Conservation (phyloP, 2,113 vertebrate species). For the Daboia siamensis region DNA sequence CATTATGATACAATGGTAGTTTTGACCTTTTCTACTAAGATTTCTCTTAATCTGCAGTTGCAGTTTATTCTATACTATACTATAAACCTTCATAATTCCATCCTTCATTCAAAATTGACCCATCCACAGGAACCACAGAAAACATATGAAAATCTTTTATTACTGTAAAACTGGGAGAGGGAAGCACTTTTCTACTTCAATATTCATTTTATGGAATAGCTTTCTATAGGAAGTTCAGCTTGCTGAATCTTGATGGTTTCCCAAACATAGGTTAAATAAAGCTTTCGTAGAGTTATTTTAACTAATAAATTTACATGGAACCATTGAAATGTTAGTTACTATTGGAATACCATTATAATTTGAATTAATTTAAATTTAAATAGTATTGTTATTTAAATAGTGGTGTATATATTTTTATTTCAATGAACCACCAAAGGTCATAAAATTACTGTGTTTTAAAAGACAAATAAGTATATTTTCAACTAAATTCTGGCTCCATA, state of each 20-base stretch:
- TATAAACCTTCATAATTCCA: not conserved
- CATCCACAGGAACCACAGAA: not conserved
- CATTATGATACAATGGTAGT: not conserved
- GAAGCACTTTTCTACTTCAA: not conserved
- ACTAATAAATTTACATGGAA: not conserved
- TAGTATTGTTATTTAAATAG: not conserved
- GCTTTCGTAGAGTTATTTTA: not conserved
- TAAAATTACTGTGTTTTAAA: not conserved
- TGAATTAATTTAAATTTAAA: not conserved
- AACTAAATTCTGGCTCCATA: not conserved
- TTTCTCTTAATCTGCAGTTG: not conserved
- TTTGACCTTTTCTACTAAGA: not conserved
- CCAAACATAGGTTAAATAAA: not conserved
- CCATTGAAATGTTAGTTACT: not conserved
- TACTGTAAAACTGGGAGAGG: not conserved
- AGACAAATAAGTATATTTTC: not conserved
- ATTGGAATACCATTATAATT: not conserved
- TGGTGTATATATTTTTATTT: not conserved
- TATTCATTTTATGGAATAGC: not conserved
- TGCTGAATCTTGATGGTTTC: not conserved
- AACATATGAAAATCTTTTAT: not conserved
- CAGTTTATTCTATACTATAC: not conserved
- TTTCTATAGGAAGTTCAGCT: not conserved
- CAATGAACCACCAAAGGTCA: not conserved
- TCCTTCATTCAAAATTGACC: not conserved